Evolutionary conservation across 2,113 vertebrate genomes (phyloP), one percentile per base, ranked within the genome.

Genomic region (Fukomys damarensis): DNA sequence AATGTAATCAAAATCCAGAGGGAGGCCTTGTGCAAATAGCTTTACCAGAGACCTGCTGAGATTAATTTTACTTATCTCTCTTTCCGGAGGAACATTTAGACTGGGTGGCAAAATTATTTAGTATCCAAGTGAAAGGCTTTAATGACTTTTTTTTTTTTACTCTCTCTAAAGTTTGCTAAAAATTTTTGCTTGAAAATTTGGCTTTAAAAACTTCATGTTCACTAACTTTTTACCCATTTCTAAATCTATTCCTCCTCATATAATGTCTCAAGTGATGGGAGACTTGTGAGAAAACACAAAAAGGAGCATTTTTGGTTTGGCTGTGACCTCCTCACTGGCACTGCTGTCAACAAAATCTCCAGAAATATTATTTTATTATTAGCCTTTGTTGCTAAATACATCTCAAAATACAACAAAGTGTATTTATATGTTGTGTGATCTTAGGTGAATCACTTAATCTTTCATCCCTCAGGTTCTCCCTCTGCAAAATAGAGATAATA

Each of bases 1-100:
- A 97, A 95, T 72, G n/a, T 38, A 90, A 95, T 95, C 87, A 85
- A 80, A 95, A 80, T 93, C 86, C 87, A 87, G 70, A 90, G 86
- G 80, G 92, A 95, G 65, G 70, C 26, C 38, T 38, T 38, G 84
- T 72, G 92, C 54, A 90, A 93, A 84, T 17, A 72, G 32, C 22
- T 94, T 97, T 89, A 22, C 61, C 16, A 83, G 68, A 84, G 58
- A 72, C 95, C 46, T 89, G 86, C 84, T 95, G 96, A 92, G 89
- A 95, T 96, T 95, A 82, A 96, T 95, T 61, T 94, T 83, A 74
- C 61, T 80, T 65, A 77, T 81, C 52, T 68, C 7, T 6, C 61
- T 77, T 86, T 96, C 58, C 11, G 13, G 43, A 49, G 76, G 77
- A 87, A 86, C 93, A 93, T 83, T 65, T 79, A 92, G 85, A 85